A percentile compares a stretch with the other conserved stretches of the same genome.
phyloP scores from a whole-genome alignment of 2,888 invertebrate genomes.

The Dasysyrphus albostriatus region DNA sequence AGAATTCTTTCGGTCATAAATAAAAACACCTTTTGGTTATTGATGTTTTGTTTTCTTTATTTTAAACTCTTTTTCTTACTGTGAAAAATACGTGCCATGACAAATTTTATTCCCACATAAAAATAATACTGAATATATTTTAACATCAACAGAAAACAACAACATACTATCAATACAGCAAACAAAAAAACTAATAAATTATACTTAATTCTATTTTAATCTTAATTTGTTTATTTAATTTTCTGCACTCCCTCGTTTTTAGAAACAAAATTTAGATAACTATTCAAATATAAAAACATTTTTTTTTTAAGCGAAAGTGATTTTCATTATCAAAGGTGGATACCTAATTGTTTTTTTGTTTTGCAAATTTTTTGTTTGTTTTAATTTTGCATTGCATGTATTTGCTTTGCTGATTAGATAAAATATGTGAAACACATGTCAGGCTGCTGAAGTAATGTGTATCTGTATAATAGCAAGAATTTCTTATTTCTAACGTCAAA shows the following conservation, averaged over 20 bases:
- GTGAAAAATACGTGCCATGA: too few species aligned
- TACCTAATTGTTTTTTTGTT: not conserved
- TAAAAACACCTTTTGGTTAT: too few species aligned
- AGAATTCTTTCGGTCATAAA: too few species aligned
- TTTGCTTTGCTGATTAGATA: constrained; percentile 62
- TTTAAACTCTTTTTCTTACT: too few species aligned
- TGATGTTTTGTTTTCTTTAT: too few species aligned
- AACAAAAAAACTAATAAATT: not conserved
- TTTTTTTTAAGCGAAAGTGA: constrained; percentile 51
- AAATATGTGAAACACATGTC: constrained; percentile 55
- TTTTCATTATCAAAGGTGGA: constrained; percentile 38
- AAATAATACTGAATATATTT: too few species aligned
- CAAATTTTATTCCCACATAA: not conserved
- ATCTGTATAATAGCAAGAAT: not conserved
- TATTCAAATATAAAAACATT: not conserved
- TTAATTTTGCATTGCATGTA: constrained; percentile 29
- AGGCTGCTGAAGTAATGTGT: constrained; percentile 11
- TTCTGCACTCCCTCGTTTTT: not conserved
- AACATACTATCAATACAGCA: not conserved
- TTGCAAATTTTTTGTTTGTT: constrained; percentile 18
- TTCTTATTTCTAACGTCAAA: constrained; percentile 1
- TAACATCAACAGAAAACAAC: not conserved
- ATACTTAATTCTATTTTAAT: constrained; percentile 12
- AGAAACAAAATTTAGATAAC: not conserved
- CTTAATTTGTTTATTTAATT: not conserved